Evolutionary conservation across 2,888 invertebrate species (phyloP), one percentile per base, ranked within the genome.

Genomic region (Ctenicera cuprea): DNA sequence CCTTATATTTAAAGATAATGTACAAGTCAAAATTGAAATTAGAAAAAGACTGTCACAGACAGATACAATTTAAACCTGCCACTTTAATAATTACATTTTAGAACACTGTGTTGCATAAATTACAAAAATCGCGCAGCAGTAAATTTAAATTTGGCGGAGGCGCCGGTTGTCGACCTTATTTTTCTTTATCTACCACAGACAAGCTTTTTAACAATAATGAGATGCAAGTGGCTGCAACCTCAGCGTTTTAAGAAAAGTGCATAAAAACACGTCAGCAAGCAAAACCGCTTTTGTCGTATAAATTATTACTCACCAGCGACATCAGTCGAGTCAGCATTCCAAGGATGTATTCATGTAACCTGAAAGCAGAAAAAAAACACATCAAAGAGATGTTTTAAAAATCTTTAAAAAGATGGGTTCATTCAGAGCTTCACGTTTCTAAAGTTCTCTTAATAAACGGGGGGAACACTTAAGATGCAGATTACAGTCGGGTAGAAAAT

Each of bases 211-310:
- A 33, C 14, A n/a, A 30, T 30, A 54, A 54, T 54, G 14, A 54
- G 30, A 30, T 54, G 30, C 54, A 33, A 26, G 54, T 33, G 26
- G 30, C 8, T 33, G 33, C 54, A 30, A 9, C 20, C 20, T 48
- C 48, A 48, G 48, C 18, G 11, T 16, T 48, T 48, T 18, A 30
- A n/a, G n/a, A 26, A 30, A 30, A 54, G 7, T 54, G 54, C 54
- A 54, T 54, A 33, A 54, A 54, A 26, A 54, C 54, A 54, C 54
- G 30, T 54, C 18, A 16, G 9, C 48, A 48, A 22, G 22, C 18
- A n/a, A n/a, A n/a, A 26, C 54, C 26, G 14, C n/a, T n/a, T 54
- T 54, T 30, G 7, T n/a, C 30, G n/a, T n/a, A 30, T 30, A n/a
- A 22, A 48, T 16, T 18, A 48, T 5, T 9, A 48, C 48, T 54